phyloP scores from a whole-genome alignment of 2,888 invertebrate species.

The Drosophila robusta region DNA sequence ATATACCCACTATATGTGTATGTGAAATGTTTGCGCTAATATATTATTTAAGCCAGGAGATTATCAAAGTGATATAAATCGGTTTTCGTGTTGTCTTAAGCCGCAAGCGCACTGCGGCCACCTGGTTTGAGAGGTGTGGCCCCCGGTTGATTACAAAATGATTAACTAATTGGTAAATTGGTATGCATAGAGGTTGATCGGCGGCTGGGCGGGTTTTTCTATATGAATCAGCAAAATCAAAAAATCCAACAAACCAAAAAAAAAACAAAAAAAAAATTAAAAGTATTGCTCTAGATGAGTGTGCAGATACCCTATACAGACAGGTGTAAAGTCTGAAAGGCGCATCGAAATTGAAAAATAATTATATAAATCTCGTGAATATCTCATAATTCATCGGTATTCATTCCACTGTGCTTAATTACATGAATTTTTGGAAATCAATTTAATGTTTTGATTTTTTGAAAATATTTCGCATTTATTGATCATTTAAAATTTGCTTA shows the following conservation, averaged over 20 bases:
- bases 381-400: no score
- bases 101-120: not conserved
- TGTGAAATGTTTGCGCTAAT: not conserved
- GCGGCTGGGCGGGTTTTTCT: not conserved
- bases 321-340: no score
- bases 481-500: conserved; percentile 52
- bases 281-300: not conserved
- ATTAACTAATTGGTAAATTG: conserved; percentile 2
- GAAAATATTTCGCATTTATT: conserved; percentile 55
- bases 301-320: not conserved
- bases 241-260: not conserved
- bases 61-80: not conserved
- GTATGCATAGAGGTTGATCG: conserved; percentile 5
- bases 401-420: no score
- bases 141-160: conserved; percentile 1
- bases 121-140: conserved; percentile 5
- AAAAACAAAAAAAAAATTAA: not conserved
- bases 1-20: no score
- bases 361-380: no score
- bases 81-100: not conserved
- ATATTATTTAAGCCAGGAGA: not conserved
- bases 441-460: conserved; percentile 4
- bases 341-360: no score
- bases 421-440: no score
- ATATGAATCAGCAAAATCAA: conserved; percentile 3